Evolutionary conservation across 2,888 invertebrate species (phyloP), one percentile per base, ranked within the genome.

Genomic region (Papilio protenor): DNA sequence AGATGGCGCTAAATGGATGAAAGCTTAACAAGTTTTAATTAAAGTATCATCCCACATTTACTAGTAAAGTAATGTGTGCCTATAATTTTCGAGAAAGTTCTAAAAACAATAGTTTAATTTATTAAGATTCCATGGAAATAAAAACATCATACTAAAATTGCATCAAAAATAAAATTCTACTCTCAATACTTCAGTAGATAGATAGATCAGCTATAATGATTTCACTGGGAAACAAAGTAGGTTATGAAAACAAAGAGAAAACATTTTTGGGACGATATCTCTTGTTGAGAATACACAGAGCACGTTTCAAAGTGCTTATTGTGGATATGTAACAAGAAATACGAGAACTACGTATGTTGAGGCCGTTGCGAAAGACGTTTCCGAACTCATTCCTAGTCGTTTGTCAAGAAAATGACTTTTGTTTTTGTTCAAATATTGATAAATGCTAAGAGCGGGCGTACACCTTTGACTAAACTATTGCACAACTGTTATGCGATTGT

Each of bases 241-340:
- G 66, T 69, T 69, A 69, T 69, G 66, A 69, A 45, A 69, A 69
- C 66, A 69, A 45, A 69, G n/a, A 6, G 66, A 45, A 69, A 21
- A 69, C 45, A 69, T 69, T 69, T 69, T 69, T 45, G 66, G 45
- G 40, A 69, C 45, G 66, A 45, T 69, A 45, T 40, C 66, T 69
- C 66, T 45, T 45, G 66, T 69, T 69, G 66, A 45, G 45, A 45
- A 69, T 14, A 69, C 66, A 69, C 66, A 69, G 66, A 69, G 66
- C 66, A 69, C 66, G 66, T 69, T 45, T 69, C 66, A 69, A 69
- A 45, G 66, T 45, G 66, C 66, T 69, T 69, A 69, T 69, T 69
- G 66, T 69, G 66, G 27, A 73, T 45, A 59, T 27, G 12, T 73
- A 61, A 73, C 73, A 61, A 61, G 73, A 73, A 61, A 73, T 73